Base-by-base conservation (phyloP, 2,113 vertebrate genomes). In the Prietella phreatophila region DNA sequence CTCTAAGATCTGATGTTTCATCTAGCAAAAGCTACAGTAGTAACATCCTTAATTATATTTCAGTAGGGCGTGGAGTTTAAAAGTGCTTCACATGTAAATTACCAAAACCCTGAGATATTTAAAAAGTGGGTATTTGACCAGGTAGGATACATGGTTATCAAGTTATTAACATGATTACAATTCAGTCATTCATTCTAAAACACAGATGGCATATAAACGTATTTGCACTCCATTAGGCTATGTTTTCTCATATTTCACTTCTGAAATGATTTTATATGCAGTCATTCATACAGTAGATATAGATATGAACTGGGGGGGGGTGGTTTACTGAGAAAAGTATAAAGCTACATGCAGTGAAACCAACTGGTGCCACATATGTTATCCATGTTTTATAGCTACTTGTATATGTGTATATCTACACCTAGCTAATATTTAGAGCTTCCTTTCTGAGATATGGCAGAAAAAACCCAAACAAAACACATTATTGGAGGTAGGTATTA, bases 41-140 rank as follows among this genome's bases (percentile, higher is more conserved):
- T 60, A 20, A 42, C 56, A 82, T 61, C 80, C 5, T 61, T 27
- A 42, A 25, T 25, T 82, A 39, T 61, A 82, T 82, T 39, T 82
- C 13, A 61, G 33, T 27, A 39, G 20, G 80, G 56, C 27, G 56
- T 42, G 8, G 13, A 15, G 56, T 82, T 82, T 27, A 39, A 82
- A 61, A 61, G 58, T 82, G 80, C 63, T 71, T 65, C 47, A 84
- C 47, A 47, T 63, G 50, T 83, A 63, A 36, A 84, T 85, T 76
- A 76, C 76, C 6, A 85, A 85, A 85, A 42, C 84, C 84, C 71
- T 76, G 71, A 85, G 69, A 76, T 56, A 60, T 85, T 85, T 58
- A 33, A 53, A 56, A 30, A 55, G 67, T 73, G 67, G 53, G 25
- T 71, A 56, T 85, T 58, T 85, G 39, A 75, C 50, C 69, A 85